These are phyloP conservation scores for Orchesella flavescens DNA, from an alignment of 2,888 invertebrate species.

Conservation along the genomic window DNA sequence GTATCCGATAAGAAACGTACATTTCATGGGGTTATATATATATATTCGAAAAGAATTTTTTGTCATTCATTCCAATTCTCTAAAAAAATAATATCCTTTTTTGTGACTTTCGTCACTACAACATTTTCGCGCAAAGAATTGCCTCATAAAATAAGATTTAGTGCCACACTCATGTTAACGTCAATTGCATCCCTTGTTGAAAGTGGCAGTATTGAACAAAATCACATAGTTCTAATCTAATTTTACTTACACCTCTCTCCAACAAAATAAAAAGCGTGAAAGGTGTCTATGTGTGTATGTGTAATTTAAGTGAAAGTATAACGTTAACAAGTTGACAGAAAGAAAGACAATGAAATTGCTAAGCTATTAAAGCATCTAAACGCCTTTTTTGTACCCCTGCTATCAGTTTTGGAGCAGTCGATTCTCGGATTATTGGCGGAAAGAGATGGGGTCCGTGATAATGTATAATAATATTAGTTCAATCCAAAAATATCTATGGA, in stretches of 20 bases:
- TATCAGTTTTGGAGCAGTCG: background rate
- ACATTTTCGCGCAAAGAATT: background rate
- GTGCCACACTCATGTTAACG: too few relatives aligned
- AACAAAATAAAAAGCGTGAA: background rate
- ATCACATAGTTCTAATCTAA: too few relatives aligned
- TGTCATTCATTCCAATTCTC: too few relatives aligned
- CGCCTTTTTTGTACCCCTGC: background rate
- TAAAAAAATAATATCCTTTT: background rate
- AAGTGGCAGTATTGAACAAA: background rate
- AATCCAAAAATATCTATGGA: constrained; percentile 47
- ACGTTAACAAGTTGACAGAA: constrained; percentile 42
- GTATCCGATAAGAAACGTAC: too few relatives aligned
- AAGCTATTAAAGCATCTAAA: constrained; percentile 5
- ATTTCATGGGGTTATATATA: too few relatives aligned
- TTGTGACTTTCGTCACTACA: background rate
- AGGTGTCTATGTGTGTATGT: too few relatives aligned
- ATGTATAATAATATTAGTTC: constrained; percentile 40
- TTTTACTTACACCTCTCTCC: background rate
- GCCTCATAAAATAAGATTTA: constrained; percentile 31
- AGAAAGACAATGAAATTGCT: constrained; percentile 27
- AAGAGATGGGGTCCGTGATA: constrained; percentile 19
- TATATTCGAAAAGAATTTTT: too few relatives aligned
- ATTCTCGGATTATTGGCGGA: constrained; percentile 11
- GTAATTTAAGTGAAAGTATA: constrained; percentile 40
- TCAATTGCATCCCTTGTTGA: background rate